Evolutionary conservation across 1,140 invertebrate genomes (phyloP).

Genomic region (Zelostemma sp.): DNA sequence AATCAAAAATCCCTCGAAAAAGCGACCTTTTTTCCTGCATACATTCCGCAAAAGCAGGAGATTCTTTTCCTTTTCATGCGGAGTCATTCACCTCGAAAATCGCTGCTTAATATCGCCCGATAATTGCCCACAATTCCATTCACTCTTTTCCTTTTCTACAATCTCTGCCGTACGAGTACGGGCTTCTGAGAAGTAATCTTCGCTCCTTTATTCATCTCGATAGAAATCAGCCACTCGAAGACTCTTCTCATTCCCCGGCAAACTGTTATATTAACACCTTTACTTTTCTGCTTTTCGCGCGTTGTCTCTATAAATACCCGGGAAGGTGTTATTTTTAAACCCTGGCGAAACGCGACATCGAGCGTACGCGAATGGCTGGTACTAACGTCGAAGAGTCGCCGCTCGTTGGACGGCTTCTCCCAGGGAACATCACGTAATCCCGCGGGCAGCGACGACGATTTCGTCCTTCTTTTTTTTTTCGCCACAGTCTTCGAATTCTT

Average conservation of each 20-base stretch:
- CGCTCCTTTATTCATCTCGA: background rate
- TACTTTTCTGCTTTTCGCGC: slow-evolving; percentile 6
- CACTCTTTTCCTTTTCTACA: background rate
- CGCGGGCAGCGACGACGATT: slow-evolving; percentile 30
- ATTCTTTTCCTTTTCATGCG: no score
- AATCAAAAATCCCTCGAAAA: no score
- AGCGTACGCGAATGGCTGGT: slow-evolving; percentile 22
- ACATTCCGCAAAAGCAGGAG: no score
- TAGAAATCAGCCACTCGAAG: background rate
- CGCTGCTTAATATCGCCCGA: no score
- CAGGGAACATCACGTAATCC: slow-evolving; percentile 43
- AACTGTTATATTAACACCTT: background rate
- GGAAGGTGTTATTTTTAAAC: slow-evolving; percentile 66
- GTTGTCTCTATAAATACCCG: slow-evolving; percentile 67
- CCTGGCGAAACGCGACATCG: slow-evolving; percentile 40
- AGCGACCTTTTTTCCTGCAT: no score
- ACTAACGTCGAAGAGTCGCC: slow-evolving; percentile 33
- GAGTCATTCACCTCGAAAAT: no score
- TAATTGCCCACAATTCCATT: slow-evolving; percentile 11
- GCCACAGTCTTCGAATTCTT: background rate
- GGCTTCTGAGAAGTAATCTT: slow-evolving; percentile 2
- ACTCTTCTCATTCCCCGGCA: no score
- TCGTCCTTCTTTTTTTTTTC: slow-evolving; percentile 16
- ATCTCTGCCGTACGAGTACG: background rate
- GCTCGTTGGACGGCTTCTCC: slow-evolving; percentile 29